Evolutionary conservation across 2,113 vertebrate species (phyloP), one percentile per base, ranked within the genome.

Genomic region (Erpornis zantholeuca): DNA sequence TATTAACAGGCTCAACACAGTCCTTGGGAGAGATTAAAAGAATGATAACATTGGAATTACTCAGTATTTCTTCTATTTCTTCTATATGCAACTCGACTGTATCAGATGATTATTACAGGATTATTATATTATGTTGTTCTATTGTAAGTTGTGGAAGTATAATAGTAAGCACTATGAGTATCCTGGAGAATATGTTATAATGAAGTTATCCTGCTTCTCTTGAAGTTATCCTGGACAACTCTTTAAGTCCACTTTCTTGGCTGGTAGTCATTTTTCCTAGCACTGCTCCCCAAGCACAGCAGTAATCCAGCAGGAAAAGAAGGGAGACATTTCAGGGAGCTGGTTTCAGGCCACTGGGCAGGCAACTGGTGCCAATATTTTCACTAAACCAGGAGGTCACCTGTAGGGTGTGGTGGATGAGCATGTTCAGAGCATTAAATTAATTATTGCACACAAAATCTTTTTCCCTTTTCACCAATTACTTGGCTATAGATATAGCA

Each of bases 281-380:
- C 2, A 6, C 24, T 53, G 13, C 24, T 78, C 27, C 47, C 7
- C 38, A 57, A 73, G n/a, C 3, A 63, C 8, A 53, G 35, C 12
- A 19, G 8, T 14, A 53, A 14, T 15, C 24, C 3, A 4, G 18
- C 0, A 7, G 15, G 24, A 8, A 12, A 45, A 33, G 4, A 7
- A 27, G 38, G 19, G n/a, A 59, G 24, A n/a, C 2, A 5, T 0
- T 1, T 38, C 7, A 23, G 20, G 21, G 15, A 69, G 8, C 33
- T 79, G 23, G 4, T 42, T n/a, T 61, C 52, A 66, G 36, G 31
- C 31, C 3, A 2, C 52, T 47, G 76, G 65, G 25, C 23, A n/a
- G 25, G 28, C 36, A 49, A 24, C 9, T 6, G 14, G 9, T 21
- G 27, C 40, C 12, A 27, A 1, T 28, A 16, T 31, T 40, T 52